Evolutionary conservation across 1,140 invertebrate genomes (phyloP), one percentile per base, ranked within the genome.

Genomic region (Metaphire vulgaris): DNA sequence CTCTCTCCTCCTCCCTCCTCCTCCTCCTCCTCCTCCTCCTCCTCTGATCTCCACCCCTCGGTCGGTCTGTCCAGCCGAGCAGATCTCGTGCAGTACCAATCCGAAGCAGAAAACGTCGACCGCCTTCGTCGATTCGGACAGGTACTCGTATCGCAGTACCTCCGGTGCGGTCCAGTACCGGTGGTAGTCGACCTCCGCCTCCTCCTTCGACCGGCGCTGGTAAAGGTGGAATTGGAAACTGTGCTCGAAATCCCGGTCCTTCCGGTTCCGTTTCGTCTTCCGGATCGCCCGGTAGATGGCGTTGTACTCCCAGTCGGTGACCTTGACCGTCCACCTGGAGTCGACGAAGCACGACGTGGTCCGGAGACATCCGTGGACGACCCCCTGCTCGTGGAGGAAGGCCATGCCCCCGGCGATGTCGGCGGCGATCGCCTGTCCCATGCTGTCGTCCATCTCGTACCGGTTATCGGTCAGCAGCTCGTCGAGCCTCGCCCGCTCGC

Each of bases 331-430:
- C 83, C 83, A 84, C 15, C 77, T 71, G 15, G 74, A 74, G 76
- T 84, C 83, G n/a, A 84, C 71, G 28, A 82, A 64, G 67, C 83
- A 83, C 67, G 74, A 79, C 15, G 74, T 69, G 2, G 81, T 80
- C 2, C 67, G 79, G 33, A 85, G 81, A 68, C 74, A 30, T 2
- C 83, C 83, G 77, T 85, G 83, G 0, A 81, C 76, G 14, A 83
- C 69, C 1, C 78, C 78, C 28, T 80, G 70, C 0, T 71, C 28
- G 69, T 85, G 83, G 16, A 85, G 76, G 71, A 79, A 85, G 1
- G 34, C 34, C 80, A 85, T 79, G 16, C 82, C 83, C 1, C 66
- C 73, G 0, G 78, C 75, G 0, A 85, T 81, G 67, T 83, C 81
- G 14, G 74, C 71, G 1, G 79, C 66, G 14, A 85, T 67, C 2